Conservation (phyloP, 2,797 vertebrate genomes). For the Podargus strigoides region DNA sequence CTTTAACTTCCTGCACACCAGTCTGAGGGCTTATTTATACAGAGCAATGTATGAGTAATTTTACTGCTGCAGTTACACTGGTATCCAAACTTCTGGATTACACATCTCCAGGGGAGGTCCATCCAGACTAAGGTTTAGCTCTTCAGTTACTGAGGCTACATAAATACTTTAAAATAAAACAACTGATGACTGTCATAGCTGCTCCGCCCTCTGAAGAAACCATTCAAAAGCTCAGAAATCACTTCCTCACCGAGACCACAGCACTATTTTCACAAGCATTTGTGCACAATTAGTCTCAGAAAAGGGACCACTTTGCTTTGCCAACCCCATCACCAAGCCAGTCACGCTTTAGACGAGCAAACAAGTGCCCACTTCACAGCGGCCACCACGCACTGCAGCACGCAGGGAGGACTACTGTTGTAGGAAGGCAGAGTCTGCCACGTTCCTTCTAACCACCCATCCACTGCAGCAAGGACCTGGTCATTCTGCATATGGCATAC, state of each 20-base stretch:
- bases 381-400: rapidly evolving
- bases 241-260: background rate
- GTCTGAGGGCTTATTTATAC: background rate
- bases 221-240: background rate
- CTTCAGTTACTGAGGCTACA: background rate
- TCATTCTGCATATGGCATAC: background rate
- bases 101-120: background rate
- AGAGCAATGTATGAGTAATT: background rate
- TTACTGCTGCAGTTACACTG: background rate
- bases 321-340: background rate
- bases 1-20: background rate
- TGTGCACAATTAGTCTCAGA: background rate
- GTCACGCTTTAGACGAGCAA: background rate
- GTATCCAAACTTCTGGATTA: background rate
- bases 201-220: background rate
- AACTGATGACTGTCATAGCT: background rate
- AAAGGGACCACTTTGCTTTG: background rate
- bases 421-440: background rate
- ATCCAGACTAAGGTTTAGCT: background rate
- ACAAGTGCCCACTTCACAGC: background rate
- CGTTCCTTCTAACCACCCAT: background rate
- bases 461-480: background rate
- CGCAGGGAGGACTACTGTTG: background rate
- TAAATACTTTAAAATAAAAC: background rate
- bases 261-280: background rate